These are phyloP conservation scores for Leptogaster cylindrica DNA, from an alignment of 2,888 invertebrate genomes.

Conservation along the genomic window DNA sequence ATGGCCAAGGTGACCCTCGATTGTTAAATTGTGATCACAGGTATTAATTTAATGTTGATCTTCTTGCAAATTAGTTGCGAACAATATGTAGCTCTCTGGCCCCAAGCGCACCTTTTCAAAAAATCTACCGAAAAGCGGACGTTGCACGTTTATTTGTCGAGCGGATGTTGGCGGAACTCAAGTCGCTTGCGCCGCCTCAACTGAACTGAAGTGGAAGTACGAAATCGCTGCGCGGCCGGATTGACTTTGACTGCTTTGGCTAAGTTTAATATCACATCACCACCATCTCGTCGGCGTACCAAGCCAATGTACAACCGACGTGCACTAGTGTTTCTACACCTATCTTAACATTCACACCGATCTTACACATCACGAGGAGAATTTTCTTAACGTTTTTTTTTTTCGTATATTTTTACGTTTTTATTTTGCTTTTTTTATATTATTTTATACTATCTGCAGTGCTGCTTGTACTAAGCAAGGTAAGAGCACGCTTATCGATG, in stretches of 20 bases:
- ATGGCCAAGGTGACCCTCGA: not conserved
- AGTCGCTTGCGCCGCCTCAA: slow-evolving; percentile 27
- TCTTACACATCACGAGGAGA: slow-evolving; percentile 1
- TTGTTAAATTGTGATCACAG: not conserved
- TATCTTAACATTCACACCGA: slow-evolving; percentile 13
- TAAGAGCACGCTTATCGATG: too few relatives aligned
- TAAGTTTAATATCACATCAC: slow-evolving; percentile 30
- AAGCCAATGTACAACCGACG: slow-evolving; percentile 24
- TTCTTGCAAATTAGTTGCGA: slow-evolving; percentile 17
- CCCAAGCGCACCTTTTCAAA: too few relatives aligned
- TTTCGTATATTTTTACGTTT: not conserved
- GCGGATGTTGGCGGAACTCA: slow-evolving; percentile 22
- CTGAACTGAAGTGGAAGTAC: slow-evolving; percentile 25
- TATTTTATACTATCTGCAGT: too few relatives aligned
- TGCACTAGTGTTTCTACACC: slow-evolving; percentile 25
- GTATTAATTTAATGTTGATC: too few relatives aligned
- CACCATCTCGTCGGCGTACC: not conserved
- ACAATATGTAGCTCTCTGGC: too few relatives aligned
- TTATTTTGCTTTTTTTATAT: not conserved
- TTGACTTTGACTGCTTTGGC: slow-evolving; percentile 31
- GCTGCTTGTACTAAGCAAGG: too few relatives aligned
- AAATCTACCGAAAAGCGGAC: not conserved
- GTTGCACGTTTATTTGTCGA: not conserved
- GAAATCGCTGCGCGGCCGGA: slow-evolving; percentile 12
- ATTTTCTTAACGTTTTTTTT: slow-evolving; percentile 1